Evolutionary conservation across 1,140 invertebrate species (phyloP).

Genomic region (Brachionus asplanchnoidis): DNA sequence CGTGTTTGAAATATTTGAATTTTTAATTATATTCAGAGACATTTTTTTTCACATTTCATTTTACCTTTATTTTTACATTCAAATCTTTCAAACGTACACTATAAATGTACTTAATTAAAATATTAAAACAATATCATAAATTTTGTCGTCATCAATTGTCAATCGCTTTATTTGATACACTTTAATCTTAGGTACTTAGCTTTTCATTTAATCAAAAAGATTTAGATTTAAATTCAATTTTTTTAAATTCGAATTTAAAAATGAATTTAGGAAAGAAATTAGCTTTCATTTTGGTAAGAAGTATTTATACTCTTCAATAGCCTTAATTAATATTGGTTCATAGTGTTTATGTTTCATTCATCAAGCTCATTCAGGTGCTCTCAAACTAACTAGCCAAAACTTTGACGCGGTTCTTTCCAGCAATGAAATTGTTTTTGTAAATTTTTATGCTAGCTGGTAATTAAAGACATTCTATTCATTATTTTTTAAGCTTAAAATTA

Average conservation of each 20-base stretch:
- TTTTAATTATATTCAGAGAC: neutral
- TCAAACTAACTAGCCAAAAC: conserved; percentile 12
- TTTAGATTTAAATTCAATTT: neutral
- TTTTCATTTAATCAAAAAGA: neutral
- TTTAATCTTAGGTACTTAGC: neutral
- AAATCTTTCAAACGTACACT: neutral
- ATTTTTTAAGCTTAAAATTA: too few species aligned
- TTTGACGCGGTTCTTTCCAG: neutral
- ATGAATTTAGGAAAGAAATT: neutral
- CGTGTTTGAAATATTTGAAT: neutral
- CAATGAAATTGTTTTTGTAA: conserved; percentile 40
- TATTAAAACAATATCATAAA: neutral
- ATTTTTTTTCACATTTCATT: neutral
- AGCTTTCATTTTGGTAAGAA: neutral
- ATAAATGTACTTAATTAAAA: neutral
- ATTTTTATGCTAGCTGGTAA: conserved; percentile 42
- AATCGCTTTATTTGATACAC: neutral
- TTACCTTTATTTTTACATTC: neutral
- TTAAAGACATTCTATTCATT: neutral
- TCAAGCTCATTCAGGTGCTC: conserved; percentile 22
- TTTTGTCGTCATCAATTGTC: neutral
- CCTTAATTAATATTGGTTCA: neutral
- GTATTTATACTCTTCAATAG: neutral
- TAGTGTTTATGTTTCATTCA: neutral
- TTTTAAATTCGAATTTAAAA: neutral